A percentile compares a stretch with the other conserved stretches of the same genome.
These are phyloP conservation scores for Heliconius eleuchia DNA, from an alignment of 1,140 invertebrate species.

Conservation along the genomic window DNA sequence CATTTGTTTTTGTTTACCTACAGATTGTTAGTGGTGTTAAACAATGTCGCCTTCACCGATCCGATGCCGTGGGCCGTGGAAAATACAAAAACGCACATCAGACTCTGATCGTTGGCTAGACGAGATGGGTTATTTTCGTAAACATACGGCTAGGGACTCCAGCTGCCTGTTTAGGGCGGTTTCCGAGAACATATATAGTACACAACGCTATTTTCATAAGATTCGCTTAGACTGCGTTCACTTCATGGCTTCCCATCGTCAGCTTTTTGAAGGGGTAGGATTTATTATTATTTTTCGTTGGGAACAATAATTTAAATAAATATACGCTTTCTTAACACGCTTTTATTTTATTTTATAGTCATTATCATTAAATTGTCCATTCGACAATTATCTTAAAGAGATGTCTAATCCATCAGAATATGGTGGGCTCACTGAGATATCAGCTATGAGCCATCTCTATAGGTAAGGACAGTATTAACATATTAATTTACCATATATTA, in stretches of 20 bases:
- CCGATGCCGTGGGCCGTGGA: constrained; percentile 73
- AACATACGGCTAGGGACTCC: constrained; percentile 91
- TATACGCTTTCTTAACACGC: constrained; percentile 38
- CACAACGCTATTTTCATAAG: constrained; percentile 87
- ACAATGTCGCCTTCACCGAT: constrained; percentile 73
- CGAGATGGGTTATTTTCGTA: constrained; percentile 89
- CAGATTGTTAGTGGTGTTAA: constrained; percentile 67
- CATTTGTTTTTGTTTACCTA: constrained; percentile 80
- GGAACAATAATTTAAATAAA: constrained; percentile 32
- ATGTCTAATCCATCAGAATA: constrained; percentile 86
- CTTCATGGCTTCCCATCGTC: constrained; percentile 84
- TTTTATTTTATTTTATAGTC: constrained; percentile 79
- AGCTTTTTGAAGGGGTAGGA: constrained; percentile 75
- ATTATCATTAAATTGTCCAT: constrained; percentile 81
- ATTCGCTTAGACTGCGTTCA: constrained; percentile 87
- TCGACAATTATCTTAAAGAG: constrained; percentile 85
- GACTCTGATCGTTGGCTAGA: constrained; percentile 88
- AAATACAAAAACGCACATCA: constrained; percentile 73
- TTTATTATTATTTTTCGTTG: constrained; percentile 49
- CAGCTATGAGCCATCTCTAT: constrained; percentile 86
- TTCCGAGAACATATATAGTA: constrained; percentile 92
- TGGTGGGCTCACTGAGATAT: constrained; percentile 86
- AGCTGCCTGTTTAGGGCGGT: constrained; percentile 92
- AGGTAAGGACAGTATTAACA: constrained; percentile 73
- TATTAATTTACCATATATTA: not conserved